phyloP scores from a whole-genome alignment of 2,797 vertebrate genomes.

The Melanotaenia maccullochi region DNA sequence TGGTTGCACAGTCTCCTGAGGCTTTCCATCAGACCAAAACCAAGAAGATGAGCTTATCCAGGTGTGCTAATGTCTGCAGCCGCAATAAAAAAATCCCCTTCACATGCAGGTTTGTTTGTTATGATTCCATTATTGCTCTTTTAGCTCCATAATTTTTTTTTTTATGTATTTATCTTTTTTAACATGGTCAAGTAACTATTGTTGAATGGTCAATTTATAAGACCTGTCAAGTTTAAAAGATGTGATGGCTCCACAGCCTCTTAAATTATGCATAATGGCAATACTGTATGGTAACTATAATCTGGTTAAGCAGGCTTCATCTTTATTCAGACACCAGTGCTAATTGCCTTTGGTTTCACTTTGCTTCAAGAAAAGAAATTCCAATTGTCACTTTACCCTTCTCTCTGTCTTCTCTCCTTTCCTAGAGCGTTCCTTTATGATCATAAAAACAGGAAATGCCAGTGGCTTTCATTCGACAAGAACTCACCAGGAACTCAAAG shows the following conservation, averaged over 20 bases:
- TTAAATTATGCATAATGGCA: not conserved
- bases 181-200: not conserved
- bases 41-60: constrained; percentile 86
- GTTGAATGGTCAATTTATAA: not conserved
- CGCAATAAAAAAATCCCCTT: constrained; percentile 90
- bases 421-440: constrained; percentile 96
- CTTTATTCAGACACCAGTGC: constrained; percentile 5
- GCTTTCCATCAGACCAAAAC: constrained; percentile 86
- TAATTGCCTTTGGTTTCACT: not conserved
- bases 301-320: constrained; percentile 6
- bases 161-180: not conserved
- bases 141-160: not conserved
- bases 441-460: constrained; percentile 93
- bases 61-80: constrained; percentile 92
- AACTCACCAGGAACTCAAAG: constrained; percentile 88
- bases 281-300: not conserved
- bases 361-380: constrained; percentile 11
- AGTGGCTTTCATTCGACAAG: constrained; percentile 94
- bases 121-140: not conserved
- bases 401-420: constrained; percentile 66
- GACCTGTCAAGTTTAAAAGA: not conserved
- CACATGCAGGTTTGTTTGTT: constrained; percentile 90
- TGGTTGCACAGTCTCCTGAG: constrained; percentile 81
- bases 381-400: constrained; percentile 9
- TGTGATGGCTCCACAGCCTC: too few species aligned